These are phyloP conservation scores for Hirtodrosophila cameraria DNA, from an alignment of 2,888 invertebrate species.

Conservation along the genomic window DNA sequence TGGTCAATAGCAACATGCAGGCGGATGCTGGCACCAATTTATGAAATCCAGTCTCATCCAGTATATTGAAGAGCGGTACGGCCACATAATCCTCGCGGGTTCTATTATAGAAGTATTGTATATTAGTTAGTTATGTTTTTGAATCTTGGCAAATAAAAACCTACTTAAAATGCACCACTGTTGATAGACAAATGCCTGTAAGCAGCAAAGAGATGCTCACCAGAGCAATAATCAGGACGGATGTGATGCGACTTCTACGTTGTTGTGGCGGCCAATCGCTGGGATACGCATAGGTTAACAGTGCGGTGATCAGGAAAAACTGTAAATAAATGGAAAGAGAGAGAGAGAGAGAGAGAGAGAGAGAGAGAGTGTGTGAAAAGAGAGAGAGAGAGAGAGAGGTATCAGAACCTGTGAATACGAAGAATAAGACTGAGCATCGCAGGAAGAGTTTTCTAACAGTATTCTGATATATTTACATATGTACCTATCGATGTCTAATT, in stretches of 20 bases:
- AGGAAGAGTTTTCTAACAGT: too few relatives aligned
- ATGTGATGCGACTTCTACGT: constrained; percentile 72
- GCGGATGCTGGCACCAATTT: constrained; percentile 86
- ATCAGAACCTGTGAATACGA: too few relatives aligned
- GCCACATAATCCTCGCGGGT: constrained; percentile 81
- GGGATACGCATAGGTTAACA: constrained; percentile 82
- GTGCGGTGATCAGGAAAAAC: constrained; percentile 80
- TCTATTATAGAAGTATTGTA: constrained; percentile 50
- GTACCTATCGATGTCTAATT: too few relatives aligned
- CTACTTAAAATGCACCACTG: constrained; percentile 82
- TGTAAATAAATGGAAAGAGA: constrained; percentile 25
- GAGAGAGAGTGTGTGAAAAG: background rate
- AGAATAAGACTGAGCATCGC: too few relatives aligned
- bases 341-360: background rate
- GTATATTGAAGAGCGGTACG: constrained; percentile 84
- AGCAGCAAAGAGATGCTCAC: constrained; percentile 79
- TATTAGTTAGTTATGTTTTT: background rate
- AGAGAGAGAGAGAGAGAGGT: background rate
- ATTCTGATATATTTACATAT: too few relatives aligned
- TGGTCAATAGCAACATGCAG: constrained; percentile 85
- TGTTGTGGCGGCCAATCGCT: constrained; percentile 77
- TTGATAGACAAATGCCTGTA: constrained; percentile 81
- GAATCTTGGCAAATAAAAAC: too few relatives aligned
- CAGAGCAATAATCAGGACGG: constrained; percentile 66
- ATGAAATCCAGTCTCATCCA: constrained; percentile 85